A percentile compares a stretch with the other conserved stretches of the same genome.
phyloP scores from a whole-genome alignment of 2,113 vertebrate species.

The Pongo abelii region DNA sequence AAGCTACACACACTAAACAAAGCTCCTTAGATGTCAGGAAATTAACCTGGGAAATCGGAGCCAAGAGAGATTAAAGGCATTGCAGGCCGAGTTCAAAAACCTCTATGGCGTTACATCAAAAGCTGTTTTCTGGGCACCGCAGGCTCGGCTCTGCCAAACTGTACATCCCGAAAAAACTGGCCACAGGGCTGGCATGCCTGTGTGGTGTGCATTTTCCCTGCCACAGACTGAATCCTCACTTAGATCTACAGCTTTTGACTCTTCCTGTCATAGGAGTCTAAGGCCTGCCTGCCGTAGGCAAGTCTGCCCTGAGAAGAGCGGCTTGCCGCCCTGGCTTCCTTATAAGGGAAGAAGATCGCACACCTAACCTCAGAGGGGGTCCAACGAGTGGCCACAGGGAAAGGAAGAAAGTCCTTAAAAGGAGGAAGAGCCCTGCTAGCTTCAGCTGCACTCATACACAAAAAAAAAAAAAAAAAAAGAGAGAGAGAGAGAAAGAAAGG shows the following conservation, averaged over 20 bases:
- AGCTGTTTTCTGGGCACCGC: conserved; percentile 46
- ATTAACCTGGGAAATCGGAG: conserved; percentile 76
- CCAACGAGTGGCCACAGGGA: background rate
- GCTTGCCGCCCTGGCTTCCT: background rate
- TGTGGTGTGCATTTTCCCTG: background rate
- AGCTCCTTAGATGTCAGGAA: conserved; percentile 81
- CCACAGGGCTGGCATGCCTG: background rate
- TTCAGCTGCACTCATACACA: no score
- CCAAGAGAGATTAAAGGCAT: conserved; percentile 66
- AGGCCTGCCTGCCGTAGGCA: background rate
- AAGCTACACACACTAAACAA: conserved; percentile 73
- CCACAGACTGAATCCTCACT: background rate
- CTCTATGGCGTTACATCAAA: conserved; percentile 63
- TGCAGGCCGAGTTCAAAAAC: conserved; percentile 54
- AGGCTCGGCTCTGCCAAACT: background rate
- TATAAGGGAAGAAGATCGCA: conserved; percentile 1
- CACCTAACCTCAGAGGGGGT: background rate
- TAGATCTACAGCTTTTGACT: background rate
- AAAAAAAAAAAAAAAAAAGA: no score
- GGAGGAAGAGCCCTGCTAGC: background rate
- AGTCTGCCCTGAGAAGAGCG: background rate
- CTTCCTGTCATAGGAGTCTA: background rate
- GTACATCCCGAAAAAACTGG: background rate
- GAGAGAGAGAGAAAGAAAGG: no score
- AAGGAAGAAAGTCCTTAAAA: conserved; percentile 42